Evolutionary conservation across 2,888 invertebrate species (phyloP).

Genomic region (Formica aserva): DNA sequence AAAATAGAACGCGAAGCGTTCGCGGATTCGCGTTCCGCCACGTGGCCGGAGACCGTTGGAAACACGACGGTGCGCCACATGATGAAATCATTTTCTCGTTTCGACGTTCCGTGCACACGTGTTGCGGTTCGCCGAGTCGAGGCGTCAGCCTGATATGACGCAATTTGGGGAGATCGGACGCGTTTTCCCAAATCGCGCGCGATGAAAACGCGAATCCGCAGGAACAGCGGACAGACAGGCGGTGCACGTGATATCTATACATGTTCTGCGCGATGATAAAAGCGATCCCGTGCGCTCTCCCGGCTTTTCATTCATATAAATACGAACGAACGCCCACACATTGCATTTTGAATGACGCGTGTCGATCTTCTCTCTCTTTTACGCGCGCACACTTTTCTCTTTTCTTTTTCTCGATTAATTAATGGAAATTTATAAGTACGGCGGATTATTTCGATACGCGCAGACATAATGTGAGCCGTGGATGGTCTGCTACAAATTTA

Average conservation of each 20-base stretch:
- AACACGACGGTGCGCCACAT: conserved; percentile 62
- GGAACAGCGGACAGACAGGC: conserved; percentile 10
- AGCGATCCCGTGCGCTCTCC: conserved; percentile 10
- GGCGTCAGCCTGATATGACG: conserved; percentile 36
- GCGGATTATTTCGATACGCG: conserved; percentile 49
- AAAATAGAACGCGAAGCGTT: conserved; percentile 25
- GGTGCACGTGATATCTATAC: conserved; percentile 10
- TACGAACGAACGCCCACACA: conserved; percentile 66
- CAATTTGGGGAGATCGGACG: background rate
- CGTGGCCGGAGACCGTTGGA: conserved; percentile 55
- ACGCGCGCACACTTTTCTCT: background rate
- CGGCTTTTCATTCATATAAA: conserved; percentile 70
- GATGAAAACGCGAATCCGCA: conserved; percentile 20
- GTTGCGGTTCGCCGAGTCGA: conserved; percentile 42
- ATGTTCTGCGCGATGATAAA: conserved; percentile 8
- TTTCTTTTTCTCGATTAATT: conserved; percentile 13
- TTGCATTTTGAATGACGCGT: conserved; percentile 57
- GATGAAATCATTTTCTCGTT: conserved; percentile 65
- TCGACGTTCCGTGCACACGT: conserved; percentile 39
- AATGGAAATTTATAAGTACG: background rate
- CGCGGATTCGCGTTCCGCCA: conserved; percentile 44
- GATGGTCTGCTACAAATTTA: background rate
- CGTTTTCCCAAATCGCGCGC: conserved; percentile 24
- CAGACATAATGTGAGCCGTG: background rate
- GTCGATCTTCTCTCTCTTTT: conserved; percentile 54